phyloP scores from a whole-genome alignment of 1,140 invertebrate species.

The Papilio xuthus region DNA sequence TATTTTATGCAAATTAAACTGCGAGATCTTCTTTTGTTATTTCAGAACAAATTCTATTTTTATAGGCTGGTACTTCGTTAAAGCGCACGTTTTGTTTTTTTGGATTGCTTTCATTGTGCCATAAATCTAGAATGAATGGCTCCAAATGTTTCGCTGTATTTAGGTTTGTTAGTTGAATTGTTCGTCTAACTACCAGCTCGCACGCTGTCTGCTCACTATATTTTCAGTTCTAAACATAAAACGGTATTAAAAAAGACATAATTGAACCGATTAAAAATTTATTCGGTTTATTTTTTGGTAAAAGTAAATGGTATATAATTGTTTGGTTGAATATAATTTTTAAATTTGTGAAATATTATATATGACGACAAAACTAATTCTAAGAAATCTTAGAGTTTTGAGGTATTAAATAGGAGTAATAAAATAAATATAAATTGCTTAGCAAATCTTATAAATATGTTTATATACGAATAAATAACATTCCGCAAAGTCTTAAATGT shows the following conservation, averaged over 20 bases:
- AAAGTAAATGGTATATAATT: too few relatives aligned
- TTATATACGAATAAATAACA: constrained; percentile 29
- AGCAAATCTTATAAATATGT: constrained; percentile 3
- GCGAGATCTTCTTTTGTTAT: neutral
- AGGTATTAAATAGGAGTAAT: neutral
- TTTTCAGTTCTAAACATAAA: neutral
- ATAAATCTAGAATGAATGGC: constrained; percentile 25
- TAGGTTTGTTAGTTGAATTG: constrained; percentile 28
- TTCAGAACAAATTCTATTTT: neutral
- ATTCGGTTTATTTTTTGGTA: neutral
- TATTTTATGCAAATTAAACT: neutral
- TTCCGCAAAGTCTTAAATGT: neutral
- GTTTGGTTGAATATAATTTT: too few relatives aligned
- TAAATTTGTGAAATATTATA: neutral
- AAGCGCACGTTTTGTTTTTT: constrained; percentile 13
- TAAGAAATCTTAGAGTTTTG: neutral
- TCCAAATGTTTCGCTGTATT: constrained; percentile 21
- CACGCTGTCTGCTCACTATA: neutral
- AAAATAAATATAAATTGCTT: neutral
- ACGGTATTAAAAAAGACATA: neutral
- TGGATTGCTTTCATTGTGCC: constrained; percentile 18
- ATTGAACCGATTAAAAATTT: neutral
- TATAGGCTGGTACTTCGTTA: constrained; percentile 6
- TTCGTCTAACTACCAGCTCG: constrained; percentile 19
- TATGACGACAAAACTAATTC: neutral